These are phyloP conservation scores for Psylliodes chrysocephalus DNA, from an alignment of 2,888 invertebrate species.

Conservation along the genomic window DNA sequence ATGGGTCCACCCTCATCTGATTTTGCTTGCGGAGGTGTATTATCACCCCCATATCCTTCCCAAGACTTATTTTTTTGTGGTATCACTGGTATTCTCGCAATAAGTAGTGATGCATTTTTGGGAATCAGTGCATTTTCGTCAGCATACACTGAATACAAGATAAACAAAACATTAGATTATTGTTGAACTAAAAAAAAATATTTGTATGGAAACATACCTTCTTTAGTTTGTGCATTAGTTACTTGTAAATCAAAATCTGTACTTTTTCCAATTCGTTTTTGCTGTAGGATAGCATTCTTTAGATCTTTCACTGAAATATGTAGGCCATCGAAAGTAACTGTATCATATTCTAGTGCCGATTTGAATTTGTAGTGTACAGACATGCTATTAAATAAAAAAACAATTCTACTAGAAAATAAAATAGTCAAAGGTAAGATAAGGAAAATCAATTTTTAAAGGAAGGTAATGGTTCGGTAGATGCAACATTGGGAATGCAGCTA, in stretches of 20 bases:
- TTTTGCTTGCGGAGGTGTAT: conserved; percentile 62
- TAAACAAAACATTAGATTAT: not conserved
- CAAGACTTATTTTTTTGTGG: conserved; percentile 76
- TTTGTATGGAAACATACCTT: conserved; percentile 74
- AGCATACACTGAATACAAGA: conserved; percentile 79
- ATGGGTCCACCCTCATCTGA: conserved; percentile 64
- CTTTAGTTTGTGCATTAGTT: conserved; percentile 96
- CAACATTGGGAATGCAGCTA: not conserved
- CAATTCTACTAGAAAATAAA: conserved; percentile 10
- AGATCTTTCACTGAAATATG: conserved; percentile 95
- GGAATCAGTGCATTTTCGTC: conserved; percentile 93
- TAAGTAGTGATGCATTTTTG: conserved; percentile 96
- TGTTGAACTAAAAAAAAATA: not conserved
- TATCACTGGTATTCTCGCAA: conserved; percentile 90
- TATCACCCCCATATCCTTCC: conserved; percentile 70
- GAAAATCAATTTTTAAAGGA: conserved; percentile 17
- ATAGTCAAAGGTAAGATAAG: conserved; percentile 11
- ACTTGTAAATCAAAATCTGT: conserved; percentile 96
- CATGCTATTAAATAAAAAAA: conserved; percentile 66
- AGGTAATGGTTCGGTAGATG: conserved; percentile 7
- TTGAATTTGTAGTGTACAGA: conserved; percentile 99
- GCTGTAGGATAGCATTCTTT: conserved; percentile 93
- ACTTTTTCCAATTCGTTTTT: conserved; percentile 93
- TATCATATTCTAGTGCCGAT: conserved; percentile 94
- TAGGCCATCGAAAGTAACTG: conserved; percentile 95